A percentile compares a stretch with the other conserved stretches of the same genome.
Evolutionary conservation across 1,140 invertebrate genomes (phyloP).

Genomic region (Drosophila gunungcola): DNA sequence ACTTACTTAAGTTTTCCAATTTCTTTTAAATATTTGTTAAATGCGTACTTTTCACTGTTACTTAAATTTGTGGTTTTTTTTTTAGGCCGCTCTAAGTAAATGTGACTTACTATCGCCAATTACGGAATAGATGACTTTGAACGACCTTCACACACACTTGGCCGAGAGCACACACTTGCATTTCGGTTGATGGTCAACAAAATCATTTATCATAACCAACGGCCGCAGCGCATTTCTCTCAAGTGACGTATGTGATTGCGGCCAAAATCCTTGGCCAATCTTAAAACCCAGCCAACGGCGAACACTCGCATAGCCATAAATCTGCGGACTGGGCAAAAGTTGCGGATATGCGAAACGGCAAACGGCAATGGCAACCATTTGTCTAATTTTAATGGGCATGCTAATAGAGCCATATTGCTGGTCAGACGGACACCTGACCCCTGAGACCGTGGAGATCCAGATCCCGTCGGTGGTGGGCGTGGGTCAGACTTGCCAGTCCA

Average conservation of each 20-base stretch:
- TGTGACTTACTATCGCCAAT: conserved; percentile 10
- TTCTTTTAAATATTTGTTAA: too few species aligned
- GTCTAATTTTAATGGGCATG: conserved; percentile 83
- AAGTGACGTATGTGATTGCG: conserved; percentile 77
- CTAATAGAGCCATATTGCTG: conserved; percentile 78
- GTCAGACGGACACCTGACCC: conserved; percentile 65
- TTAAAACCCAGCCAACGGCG: conserved; percentile 11
- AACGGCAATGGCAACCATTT: conserved; percentile 72
- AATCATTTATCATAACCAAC: conserved; percentile 83
- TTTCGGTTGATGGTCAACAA: conserved; percentile 52
- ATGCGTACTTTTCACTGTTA: too few species aligned
- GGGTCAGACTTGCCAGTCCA: conserved; percentile 35
- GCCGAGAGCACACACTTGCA: conserved; percentile 23
- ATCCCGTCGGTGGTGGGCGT: neutral
- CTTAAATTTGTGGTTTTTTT: too few species aligned
- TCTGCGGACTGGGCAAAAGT: conserved; percentile 57
- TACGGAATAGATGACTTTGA: conserved; percentile 54
- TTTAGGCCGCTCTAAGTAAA: too few species aligned
- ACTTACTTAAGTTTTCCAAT: neutral
- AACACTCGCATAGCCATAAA: conserved; percentile 58
- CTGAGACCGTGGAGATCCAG: neutral
- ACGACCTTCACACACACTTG: conserved; percentile 59
- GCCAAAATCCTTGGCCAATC: conserved; percentile 15
- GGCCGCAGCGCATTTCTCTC: conserved; percentile 60
- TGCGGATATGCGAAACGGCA: conserved; percentile 79